Evolutionary conservation across 1,140 invertebrate genomes (phyloP), one percentile per base, ranked within the genome.

Genomic region (Macrobrachium rosenbergii): DNA sequence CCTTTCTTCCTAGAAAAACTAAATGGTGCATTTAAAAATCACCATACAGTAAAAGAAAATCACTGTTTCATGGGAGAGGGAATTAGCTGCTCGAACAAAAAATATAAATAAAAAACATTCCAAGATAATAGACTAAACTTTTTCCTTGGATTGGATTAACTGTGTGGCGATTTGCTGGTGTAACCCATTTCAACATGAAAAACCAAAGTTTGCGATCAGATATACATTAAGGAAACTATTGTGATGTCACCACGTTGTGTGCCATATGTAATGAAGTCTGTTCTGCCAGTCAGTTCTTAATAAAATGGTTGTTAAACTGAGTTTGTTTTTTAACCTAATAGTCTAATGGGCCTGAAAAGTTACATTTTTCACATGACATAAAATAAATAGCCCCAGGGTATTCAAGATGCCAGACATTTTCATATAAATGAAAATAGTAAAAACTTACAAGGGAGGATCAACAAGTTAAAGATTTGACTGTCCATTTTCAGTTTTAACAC

Each of bases 261-360:
- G 85, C 85, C 85, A 87, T 87, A 87, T 73, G 76, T 86, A 86
- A 78, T 87, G 80, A 82, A 75, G 85, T 87, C 79, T 82, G 85
- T 87, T 87, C 85, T 87, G 85, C 85, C 85, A 87, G 85, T 87
- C 85, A 87, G 79, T 87, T 87, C 85, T 87, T 87, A 87, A 87
- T 82, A 87, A 87, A 87, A 87, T 81, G 81, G 82, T 88, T 88
- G 82, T 80, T 88, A 82, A 88, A 79, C 76, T 52, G 64, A 72
- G 21, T 12, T 58, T 73, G 23, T 81, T 60, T 81, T 81, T 81
- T 19, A 52, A 12, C 52, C 52, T 52, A 52, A 8, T 52, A 52
- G 6, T 2, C 7, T 52, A 52, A 52, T 52, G 52, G 12, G 52
- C 2, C 52, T 52, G 28, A 37, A 37, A 2, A 37, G 28, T 37